Evolutionary conservation across 2,113 vertebrate genomes (phyloP).

Genomic region (Mesoclemmys tuberculata): DNA sequence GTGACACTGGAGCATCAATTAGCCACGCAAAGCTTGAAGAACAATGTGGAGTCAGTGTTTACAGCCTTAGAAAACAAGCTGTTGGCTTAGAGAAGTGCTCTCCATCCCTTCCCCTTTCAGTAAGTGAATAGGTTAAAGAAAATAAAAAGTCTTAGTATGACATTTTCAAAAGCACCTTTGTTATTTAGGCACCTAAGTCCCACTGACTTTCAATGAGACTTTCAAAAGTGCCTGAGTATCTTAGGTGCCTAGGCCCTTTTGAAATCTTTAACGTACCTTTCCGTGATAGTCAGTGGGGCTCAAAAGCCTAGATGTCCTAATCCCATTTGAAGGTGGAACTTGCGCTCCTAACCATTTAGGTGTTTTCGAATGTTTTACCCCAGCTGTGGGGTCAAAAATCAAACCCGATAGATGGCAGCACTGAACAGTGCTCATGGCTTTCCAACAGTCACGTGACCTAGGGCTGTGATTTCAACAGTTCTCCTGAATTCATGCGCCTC

Average conservation of each 20-base stretch:
- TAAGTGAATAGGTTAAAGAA: neutral
- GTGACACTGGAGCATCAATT: neutral
- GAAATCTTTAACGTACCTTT: neutral
- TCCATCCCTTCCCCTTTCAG: neutral
- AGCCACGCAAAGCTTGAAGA: neutral
- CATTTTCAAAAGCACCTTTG: neutral
- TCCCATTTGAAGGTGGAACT: neutral
- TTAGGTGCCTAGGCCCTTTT: neutral
- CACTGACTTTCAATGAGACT: constrained; percentile 27
- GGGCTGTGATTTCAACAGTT: neutral
- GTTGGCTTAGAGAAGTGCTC: neutral
- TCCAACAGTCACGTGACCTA: neutral
- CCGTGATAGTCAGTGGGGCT: neutral
- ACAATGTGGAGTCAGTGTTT: accelerated
- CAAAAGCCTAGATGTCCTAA: neutral
- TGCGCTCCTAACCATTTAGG: neutral
- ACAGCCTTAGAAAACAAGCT: neutral
- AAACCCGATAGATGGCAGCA: neutral
- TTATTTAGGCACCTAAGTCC: neutral
- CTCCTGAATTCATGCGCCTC: neutral
- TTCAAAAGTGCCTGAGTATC: constrained; percentile 43
- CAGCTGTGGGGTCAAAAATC: neutral
- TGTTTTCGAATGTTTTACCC: neutral
- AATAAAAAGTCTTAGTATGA: neutral
- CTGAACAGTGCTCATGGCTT: neutral